Evolutionary conservation across 2,888 invertebrate species (phyloP).

Genomic region (Camptogramma bilineatum): DNA sequence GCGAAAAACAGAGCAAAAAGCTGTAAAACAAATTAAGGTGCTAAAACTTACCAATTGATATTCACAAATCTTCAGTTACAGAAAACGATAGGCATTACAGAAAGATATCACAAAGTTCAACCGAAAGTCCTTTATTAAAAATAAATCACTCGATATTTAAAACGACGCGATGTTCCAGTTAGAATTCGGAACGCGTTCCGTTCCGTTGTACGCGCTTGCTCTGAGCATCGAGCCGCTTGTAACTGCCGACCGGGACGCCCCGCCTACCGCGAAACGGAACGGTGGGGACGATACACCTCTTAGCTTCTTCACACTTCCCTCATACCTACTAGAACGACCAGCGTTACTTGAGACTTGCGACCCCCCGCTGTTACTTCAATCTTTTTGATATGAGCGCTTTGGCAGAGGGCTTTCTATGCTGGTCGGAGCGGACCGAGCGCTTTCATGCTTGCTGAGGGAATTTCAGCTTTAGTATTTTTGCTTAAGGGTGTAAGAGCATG

Average conservation of each 20-base stretch:
- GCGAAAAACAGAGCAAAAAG: not conserved
- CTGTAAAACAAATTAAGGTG: not conserved
- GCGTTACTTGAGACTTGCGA: slow-evolving; percentile 54
- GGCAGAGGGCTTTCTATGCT: slow-evolving; percentile 52
- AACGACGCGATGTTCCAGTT: slow-evolving; percentile 53
- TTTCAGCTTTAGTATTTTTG: slow-evolving; percentile 42
- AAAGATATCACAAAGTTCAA: slow-evolving; percentile 25
- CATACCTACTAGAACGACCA: slow-evolving; percentile 64
- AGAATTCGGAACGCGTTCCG: slow-evolving; percentile 62
- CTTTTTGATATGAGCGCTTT: slow-evolving; percentile 32
- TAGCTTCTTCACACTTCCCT: slow-evolving; percentile 82
- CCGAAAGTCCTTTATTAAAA: slow-evolving; percentile 23
- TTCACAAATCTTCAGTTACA: slow-evolving; percentile 26
- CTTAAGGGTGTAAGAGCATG: slow-evolving; percentile 40
- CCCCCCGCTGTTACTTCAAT: slow-evolving; percentile 47
- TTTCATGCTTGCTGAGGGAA: slow-evolving; percentile 46
- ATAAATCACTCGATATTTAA: slow-evolving; percentile 51
- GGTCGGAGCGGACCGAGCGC: slow-evolving; percentile 53
- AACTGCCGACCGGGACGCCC: slow-evolving; percentile 70
- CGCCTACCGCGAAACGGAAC: slow-evolving; percentile 74
- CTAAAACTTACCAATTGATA: slow-evolving; percentile 29
- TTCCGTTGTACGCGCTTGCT: slow-evolving; percentile 71
- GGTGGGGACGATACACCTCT: slow-evolving; percentile 79
- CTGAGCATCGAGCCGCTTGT: slow-evolving; percentile 74
- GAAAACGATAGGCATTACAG: slow-evolving; percentile 26